Base-by-base conservation (phyloP, 2,113 vertebrate genomes). In the Psilopsiagon aurifrons region DNA sequence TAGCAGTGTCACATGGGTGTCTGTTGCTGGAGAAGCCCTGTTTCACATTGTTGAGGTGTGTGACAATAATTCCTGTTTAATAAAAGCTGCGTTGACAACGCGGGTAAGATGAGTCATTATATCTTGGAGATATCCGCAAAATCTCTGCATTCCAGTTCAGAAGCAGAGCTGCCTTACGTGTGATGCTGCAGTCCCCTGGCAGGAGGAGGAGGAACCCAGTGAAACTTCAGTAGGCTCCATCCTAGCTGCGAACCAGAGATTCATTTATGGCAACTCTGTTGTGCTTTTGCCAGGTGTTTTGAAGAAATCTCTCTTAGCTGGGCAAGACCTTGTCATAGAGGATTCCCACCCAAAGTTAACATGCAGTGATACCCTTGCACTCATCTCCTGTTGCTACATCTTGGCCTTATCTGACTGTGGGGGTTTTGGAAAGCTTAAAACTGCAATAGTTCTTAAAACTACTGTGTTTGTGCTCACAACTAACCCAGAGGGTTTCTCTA, bases 101-200 rank as follows among this genome's bases (percentile, higher is more conserved):
- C 25, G 23, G 41, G 13, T 57, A 22, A 68, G 52, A 12, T n/a
- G 44, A 68, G 57, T 68, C 0, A 0, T 55, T 69, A 1, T 2
- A 4, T 46, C 46, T 66, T 59, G 37, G 39, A 68, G 70, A 24
- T 43, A 22, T 37, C 14, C 4, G 49, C 55, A 71, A 81, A 73
- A 73, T 44, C 22, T 9, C 20, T 37, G 19, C 2, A 1, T 43
- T 71, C 7, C 29, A 17, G 18, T 78, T 93, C 11, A 52, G 68
- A 37, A 84, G 28, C 16, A 17, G 62, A 85, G 29, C 29, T 74
- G 2, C 43, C 8, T 54, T 7, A 22, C 0, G 14, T 44, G 41
- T 31, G 82, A 10, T n/a, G 54, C 28, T 70, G 46, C 2, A 0
- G n/a, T 77, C 19, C n/a, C 19, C 12, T 81, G 5, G 5, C 4